A percentile compares a stretch with the other conserved stretches of the same genome.
These are phyloP conservation scores for Platichthys flesus DNA, from an alignment of 2,113 vertebrate genomes.

Conservation along the genomic window DNA sequence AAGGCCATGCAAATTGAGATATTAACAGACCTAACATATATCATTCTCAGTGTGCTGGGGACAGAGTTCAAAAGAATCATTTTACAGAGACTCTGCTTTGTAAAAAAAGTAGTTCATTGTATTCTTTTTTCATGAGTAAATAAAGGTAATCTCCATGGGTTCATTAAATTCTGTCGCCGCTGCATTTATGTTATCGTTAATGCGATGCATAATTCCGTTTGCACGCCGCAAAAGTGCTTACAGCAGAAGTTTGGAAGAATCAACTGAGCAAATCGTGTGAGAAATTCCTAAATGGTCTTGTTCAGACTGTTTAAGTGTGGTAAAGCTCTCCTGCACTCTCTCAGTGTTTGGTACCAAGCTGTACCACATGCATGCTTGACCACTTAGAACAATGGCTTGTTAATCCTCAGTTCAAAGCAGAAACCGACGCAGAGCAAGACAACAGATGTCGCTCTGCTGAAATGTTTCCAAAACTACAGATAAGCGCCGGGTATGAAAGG, in stretches of 20 bases:
- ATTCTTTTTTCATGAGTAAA: conserved; percentile 78
- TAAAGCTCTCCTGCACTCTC: conserved; percentile 33
- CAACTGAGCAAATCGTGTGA: conserved; percentile 74
- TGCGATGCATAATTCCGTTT: conserved; percentile 82
- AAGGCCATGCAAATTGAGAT: conserved; percentile 75
- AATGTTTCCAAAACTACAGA: conserved; percentile 47
- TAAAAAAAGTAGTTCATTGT: conserved; percentile 60
- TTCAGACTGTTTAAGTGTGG: conserved; percentile 62
- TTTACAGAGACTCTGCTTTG: conserved; percentile 47
- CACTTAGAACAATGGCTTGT: conserved; percentile 56
- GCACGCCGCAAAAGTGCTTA: conserved; percentile 74
- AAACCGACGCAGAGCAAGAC: conserved; percentile 19
- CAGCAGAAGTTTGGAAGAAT: conserved; percentile 75
- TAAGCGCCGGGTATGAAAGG: conserved; percentile 50
- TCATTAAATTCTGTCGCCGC: conserved; percentile 76
- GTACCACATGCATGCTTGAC: conserved; percentile 47
- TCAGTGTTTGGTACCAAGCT: conserved; percentile 24
- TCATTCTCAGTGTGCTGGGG: conserved; percentile 58
- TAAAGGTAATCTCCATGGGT: conserved; percentile 75
- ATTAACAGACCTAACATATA: conserved; percentile 76
- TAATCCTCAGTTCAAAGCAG: conserved; percentile 47
- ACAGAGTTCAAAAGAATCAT: conserved; percentile 71
- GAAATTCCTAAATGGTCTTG: conserved; percentile 73
- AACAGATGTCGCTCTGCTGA: conserved; percentile 47
- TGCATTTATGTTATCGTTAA: conserved; percentile 81